These are phyloP conservation scores for Synanthedon formicaeformis DNA, from an alignment of 2,888 invertebrate genomes.

Conservation along the genomic window DNA sequence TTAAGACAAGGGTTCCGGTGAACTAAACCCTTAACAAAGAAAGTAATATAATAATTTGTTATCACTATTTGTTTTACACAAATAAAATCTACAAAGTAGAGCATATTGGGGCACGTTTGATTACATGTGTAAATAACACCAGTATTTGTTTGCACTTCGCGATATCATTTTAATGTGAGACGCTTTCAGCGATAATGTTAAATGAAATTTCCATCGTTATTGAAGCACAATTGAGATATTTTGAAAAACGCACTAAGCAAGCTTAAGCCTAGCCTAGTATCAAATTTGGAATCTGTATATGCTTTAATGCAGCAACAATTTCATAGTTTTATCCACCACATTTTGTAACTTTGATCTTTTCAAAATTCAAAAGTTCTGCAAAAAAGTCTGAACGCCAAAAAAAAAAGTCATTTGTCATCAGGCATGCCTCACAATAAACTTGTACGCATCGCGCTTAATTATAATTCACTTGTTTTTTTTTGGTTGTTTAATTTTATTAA, in stretches of 20 bases:
- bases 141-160: slow-evolving; percentile 1
- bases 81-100: slow-evolving; percentile 17
- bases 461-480: slow-evolving; percentile 32
- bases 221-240: too few relatives aligned
- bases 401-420: slow-evolving; percentile 21
- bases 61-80: background rate
- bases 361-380: too few relatives aligned
- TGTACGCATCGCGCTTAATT: slow-evolving; percentile 39
- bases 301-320: too few relatives aligned
- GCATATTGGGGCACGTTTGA: slow-evolving; percentile 54
- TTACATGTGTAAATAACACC: slow-evolving; percentile 33
- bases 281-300: too few relatives aligned
- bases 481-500: slow-evolving; percentile 60
- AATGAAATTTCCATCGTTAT: too few relatives aligned
- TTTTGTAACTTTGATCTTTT: too few relatives aligned
- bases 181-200: too few relatives aligned
- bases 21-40: slow-evolving; percentile 34
- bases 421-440: slow-evolving; percentile 29
- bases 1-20: slow-evolving; percentile 33
- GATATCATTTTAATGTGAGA: too few relatives aligned
- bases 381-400: too few relatives aligned
- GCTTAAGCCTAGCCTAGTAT: too few relatives aligned
- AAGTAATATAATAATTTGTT: background rate
- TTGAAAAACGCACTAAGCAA: too few relatives aligned
- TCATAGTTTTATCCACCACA: too few relatives aligned